A percentile compares a stretch with the other conserved stretches of the same genome.
Conservation (phyloP, 2,797 vertebrate species). For the Ciconia nigra region DNA sequence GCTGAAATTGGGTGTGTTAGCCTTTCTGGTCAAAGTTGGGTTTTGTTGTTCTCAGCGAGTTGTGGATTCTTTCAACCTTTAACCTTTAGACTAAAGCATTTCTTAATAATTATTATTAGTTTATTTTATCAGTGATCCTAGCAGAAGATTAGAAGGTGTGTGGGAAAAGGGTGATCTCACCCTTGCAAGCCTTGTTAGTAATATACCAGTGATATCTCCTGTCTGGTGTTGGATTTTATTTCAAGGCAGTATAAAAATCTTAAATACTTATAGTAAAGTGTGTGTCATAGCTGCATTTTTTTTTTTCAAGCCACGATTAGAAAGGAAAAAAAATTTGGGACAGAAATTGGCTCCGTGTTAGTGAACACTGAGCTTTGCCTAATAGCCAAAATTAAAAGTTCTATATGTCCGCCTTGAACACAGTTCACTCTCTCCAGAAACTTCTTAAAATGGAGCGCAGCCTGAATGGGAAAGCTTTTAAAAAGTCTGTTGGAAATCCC, state of each 20-base stretch:
- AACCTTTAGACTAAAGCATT: not conserved
- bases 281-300: not conserved
- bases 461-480: not conserved
- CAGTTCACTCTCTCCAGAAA: not conserved
- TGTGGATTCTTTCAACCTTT: not conserved
- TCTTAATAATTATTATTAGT: not conserved
- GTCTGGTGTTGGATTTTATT: not conserved
- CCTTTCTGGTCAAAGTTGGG: not conserved
- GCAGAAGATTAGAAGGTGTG: not conserved
- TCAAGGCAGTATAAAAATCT: not conserved
- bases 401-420: not conserved
- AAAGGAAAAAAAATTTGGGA: not conserved
- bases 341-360: not conserved
- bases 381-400: not conserved
- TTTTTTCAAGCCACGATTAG: not conserved
- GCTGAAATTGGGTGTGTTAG: not conserved
- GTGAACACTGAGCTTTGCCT: slow-evolving; percentile 4
- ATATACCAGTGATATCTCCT: too few species aligned
- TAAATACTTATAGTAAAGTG: not conserved
- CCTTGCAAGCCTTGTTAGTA: not conserved
- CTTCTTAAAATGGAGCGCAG: not conserved
- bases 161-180: not conserved
- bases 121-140: not conserved
- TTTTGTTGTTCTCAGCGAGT: not conserved
- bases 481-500: not conserved